Evolutionary conservation across 2,797 vertebrate genomes (phyloP).

Genomic region (Rhinogobio ventralis): DNA sequence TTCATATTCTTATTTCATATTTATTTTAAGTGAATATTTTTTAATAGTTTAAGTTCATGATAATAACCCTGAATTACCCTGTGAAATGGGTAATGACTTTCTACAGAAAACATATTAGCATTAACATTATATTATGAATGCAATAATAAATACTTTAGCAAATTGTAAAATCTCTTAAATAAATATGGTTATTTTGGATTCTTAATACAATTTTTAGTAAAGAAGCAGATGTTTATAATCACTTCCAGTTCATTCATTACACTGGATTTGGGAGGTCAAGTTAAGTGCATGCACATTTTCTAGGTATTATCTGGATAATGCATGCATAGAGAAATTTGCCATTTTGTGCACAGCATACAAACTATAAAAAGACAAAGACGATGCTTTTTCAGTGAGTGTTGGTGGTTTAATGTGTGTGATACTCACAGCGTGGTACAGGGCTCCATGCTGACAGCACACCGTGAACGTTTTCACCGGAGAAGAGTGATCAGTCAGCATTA

Average conservation of each 20-base stretch:
- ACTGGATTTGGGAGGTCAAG: neutral
- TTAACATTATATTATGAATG: neutral
- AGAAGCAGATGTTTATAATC: neutral
- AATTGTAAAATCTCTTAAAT: neutral
- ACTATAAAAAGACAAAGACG: neutral
- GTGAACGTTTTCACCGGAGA: slow-evolving; percentile 85
- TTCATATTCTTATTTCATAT: neutral
- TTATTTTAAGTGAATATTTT: neutral
- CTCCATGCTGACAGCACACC: slow-evolving; percentile 90
- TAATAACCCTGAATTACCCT: neutral
- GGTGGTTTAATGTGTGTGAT: slow-evolving; percentile 4
- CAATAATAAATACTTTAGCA: neutral
- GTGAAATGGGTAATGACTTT: neutral
- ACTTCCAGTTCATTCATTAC: neutral
- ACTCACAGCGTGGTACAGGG: slow-evolving; percentile 82
- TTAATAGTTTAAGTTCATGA: neutral
- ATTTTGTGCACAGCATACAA: neutral
- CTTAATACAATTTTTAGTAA: neutral
- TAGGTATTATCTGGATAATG: neutral
- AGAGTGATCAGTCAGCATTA: slow-evolving; percentile 84
- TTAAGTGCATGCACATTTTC: neutral
- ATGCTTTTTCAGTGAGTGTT: neutral
- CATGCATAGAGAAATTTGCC: neutral
- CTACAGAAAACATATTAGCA: neutral
- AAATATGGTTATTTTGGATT: neutral